Base-by-base conservation (phyloP, 2,888 invertebrate species). In the Tetragonisca angustula region DNA sequence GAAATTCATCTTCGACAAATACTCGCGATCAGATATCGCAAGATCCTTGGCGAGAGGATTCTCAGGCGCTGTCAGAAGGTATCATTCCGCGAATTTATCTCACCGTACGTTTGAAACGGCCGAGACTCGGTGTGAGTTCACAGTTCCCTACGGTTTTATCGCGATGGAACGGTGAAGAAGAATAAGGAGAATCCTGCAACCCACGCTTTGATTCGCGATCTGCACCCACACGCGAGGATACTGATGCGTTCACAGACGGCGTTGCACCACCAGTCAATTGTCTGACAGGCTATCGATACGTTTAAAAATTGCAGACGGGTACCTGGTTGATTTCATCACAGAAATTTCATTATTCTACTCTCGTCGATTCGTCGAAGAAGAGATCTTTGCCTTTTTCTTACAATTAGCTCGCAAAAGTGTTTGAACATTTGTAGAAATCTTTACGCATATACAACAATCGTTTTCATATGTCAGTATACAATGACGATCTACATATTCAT, bases 81-180 rank as follows among this genome's bases (percentile, higher is more conserved):
- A 59, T 56, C n/a, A 56, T 24, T 59, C 15, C 5, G 5, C 61
- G 59, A 70, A 50, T 52, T 64, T 73, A 70, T n/a, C 62, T 62
- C 21, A 4, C 19, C 13, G 19, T 61, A 27, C 27, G 56, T 59
- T 59, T 59, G 24, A 59, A 59, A 59, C 56, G n/a, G 15, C 43
- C 15, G 56, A 15, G 56, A 15, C 56, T 56, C 15, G 56, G 5
- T n/a, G n/a, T 59, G 5, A 59, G 56, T 59, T 59, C n/a, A 5
- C 56, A 59, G 56, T 77, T 71, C 59, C 65, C 64, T n/a, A 9
- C 4, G 67, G 62, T 76, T 27, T 24, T 67, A 88, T 88, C 88
- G 75, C 68, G 86, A 88, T 84, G 84, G 80, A 79, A 56, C 11
- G 32, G 59, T 0, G n/a, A 65, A 79, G 59, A 74, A 78, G 27